A percentile compares a stretch with the other conserved stretches of the same genome.
Evolutionary conservation across 2,113 vertebrate genomes (phyloP).

Genomic region (Pollimyrus isidori): DNA sequence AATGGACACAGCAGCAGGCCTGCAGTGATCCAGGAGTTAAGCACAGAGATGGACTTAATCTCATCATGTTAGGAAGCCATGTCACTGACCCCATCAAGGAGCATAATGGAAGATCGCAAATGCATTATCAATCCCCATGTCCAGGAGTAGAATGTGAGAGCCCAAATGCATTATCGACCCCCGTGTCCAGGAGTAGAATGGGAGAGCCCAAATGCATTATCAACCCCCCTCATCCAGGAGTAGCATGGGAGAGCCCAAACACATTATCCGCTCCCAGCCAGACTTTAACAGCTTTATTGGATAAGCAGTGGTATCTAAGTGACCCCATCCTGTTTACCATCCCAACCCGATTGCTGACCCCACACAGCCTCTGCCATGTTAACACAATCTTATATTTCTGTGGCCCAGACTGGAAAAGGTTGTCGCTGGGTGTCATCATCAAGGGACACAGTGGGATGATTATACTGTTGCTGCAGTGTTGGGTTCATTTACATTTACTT

Average conservation of each 20-base stretch:
- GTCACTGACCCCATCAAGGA: not conserved
- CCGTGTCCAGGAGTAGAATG: not conserved
- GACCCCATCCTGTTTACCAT: not conserved
- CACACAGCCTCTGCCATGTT: not conserved
- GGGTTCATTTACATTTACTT: not conserved
- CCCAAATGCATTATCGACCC: not conserved
- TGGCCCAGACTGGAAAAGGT: not conserved
- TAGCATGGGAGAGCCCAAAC: not conserved
- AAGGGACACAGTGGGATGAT: not conserved
- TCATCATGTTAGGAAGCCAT: not conserved
- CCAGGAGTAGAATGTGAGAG: not conserved
- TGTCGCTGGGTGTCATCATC: not conserved
- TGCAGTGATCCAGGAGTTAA: not conserved
- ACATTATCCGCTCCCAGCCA: not conserved
- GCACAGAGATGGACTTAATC: not conserved
- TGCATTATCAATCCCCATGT: not conserved
- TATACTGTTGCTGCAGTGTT: not conserved
- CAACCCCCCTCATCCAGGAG: not conserved
- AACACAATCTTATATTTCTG: not conserved
- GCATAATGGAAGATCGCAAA: not conserved
- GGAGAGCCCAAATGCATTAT: not conserved
- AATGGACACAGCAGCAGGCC: not conserved
- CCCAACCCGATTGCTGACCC: not conserved
- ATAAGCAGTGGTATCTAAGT: not conserved
- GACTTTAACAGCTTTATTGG: constrained; percentile 8